phyloP scores from a whole-genome alignment of 1,140 invertebrate genomes.

The Tetraneura akinire region DNA sequence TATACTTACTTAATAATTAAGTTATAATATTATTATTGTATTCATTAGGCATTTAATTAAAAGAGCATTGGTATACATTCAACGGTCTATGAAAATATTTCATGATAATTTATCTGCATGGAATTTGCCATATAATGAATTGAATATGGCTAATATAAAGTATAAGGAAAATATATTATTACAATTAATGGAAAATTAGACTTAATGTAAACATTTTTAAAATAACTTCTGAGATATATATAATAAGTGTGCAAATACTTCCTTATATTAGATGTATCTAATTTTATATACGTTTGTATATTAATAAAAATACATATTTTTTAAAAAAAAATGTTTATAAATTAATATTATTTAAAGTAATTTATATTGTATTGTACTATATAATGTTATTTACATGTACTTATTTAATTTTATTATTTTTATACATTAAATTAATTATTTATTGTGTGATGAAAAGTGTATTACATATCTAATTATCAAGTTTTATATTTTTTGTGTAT shows the following conservation, averaged over 20 bases:
- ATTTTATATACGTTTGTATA: not conserved
- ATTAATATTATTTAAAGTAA: no score
- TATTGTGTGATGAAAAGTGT: no score
- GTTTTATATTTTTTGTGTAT: no score
- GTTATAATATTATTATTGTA: not conserved
- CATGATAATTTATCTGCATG: constrained; percentile 26
- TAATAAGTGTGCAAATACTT: no score
- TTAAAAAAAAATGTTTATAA: not conserved
- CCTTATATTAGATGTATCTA: not conserved
- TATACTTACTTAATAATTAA: no score
- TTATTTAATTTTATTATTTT: no score
- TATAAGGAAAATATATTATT: constrained; percentile 20
- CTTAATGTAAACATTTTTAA: not conserved
- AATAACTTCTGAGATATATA: no score
- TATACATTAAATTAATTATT: no score
- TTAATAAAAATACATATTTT: not conserved
- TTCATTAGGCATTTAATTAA: constrained; percentile 35
- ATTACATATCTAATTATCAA: no score
- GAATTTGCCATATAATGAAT: constrained; percentile 30
- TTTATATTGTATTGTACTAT: no score
- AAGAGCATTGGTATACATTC: constrained; percentile 1
- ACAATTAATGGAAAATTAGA: not conserved
- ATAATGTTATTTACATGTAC: no score
- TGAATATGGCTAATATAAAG: not conserved
- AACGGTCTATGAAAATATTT: constrained; percentile 5